Base-by-base conservation (phyloP, 1,140 invertebrate genomes). In the Papilio glaucus region DNA sequence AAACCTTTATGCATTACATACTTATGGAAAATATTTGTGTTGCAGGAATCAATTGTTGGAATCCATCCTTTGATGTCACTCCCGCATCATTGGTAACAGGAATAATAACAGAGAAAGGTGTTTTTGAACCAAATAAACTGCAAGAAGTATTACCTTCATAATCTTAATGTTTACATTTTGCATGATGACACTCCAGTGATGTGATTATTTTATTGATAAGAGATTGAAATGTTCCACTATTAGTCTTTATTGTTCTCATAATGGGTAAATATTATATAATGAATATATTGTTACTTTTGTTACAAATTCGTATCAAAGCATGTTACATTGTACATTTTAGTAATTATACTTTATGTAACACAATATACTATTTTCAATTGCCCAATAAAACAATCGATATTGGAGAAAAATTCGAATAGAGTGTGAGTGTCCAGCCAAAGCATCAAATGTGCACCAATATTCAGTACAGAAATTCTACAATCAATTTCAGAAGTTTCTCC, bases 31-130 rank as follows among this genome's bases (percentile, higher is more conserved):
- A 29, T 33, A 60, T 75, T 12, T 72, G 49, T 72, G 68, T 84
- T 94, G 92, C 89, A 96, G 97, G 98, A 61, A 98, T 99, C 72
- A 94, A 95, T 61, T 99, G 98, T 86, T 99, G 98, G 98, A 99
- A 99, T 95, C 99, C 99, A 53, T 97, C 98, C 0, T 99, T 99
- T 94, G 99, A 99, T 94, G 96, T 99, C 1, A 99, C 99, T n/a
- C 98, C 99, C 18, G 97, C 97, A 4, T 92, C 95, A 24, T 94
- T 99, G 0, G 99, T 99, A 68, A 97, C 97, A 21, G 98, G 97
- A 9, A 98, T 99, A 74, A 97, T 99, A 13, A 99, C 99, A 12
- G 98, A 99, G 93, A 95, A 95, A 81, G 98, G 98, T 15, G 96
- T 98, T 5, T 98, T 96, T 81, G 87, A 91, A 69, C 96, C 97